Base-by-base conservation (phyloP, 2,797 vertebrate species). In the Halcyon smyrnensis region DNA sequence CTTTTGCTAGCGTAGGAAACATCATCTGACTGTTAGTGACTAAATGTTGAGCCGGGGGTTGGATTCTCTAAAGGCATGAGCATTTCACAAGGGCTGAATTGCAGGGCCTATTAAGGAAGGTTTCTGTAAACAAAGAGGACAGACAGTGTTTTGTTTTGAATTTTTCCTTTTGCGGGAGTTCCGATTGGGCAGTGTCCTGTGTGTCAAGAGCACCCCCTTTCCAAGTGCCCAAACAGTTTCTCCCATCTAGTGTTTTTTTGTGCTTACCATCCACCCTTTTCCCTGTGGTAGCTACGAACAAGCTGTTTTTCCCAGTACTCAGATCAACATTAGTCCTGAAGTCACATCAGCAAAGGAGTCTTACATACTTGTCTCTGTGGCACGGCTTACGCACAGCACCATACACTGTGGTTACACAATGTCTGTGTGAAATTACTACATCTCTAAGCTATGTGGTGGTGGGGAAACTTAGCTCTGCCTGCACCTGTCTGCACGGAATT, bases 401-500 rank as follows among this genome's bases (percentile, higher is more conserved):
- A 4, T 25, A 34, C 14, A 5, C 34, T 27, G 46, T 53, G 83
- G 15, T 43, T 67, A 7, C 57, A n/a, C n/a, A 46, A 46, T 3
- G 19, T 57, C 34, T 77, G 21, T 34, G 1, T 41, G 74, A 76
- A 50, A 54, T 46, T 41, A 25, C 53, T 68, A 8, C 56, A 20
- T 41, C 50, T 62, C 28, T 46, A 62, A 27, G 41, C 27, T n/a
- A 6, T 21, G 43, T 20, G 4, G 1, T 10, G 18, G 5, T 12
- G 28, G 21, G 8, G 59, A 27, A 82, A 21, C 0, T 0, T 20
- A 6, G 15, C 37, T 56, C 60, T 87, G 37, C 60, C 64, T 76
- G 39, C 18, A 10, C 16, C n/a, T 65, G 0, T 50, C 32, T 83
- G 20, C 4, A 0, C 46, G 41, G 54, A 54, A 81, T 0, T 2